Base-by-base conservation (phyloP, 2,797 vertebrate genomes). In the Pseudochromis fuscus region DNA sequence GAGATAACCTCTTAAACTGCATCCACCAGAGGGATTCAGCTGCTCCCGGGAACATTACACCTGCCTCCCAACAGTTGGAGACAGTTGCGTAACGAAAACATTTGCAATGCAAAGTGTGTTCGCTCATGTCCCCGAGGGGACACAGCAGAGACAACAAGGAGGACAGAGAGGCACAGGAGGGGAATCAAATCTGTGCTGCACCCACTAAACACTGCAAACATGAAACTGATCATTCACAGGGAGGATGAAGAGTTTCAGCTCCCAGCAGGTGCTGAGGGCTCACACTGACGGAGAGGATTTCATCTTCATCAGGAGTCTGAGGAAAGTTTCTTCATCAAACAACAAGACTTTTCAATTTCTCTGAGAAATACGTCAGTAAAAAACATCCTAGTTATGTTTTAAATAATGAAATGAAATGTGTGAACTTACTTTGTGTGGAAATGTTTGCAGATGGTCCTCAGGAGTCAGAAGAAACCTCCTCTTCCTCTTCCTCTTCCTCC, bases 81-180 rank as follows among this genome's bases (percentile, higher is more conserved):
- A n/a, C n/a, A n/a, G n/a, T 70, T 82, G 49, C 69, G 66, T 79
- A 84, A 83, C 45, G 4, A 85, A 72, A 85, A 80, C 80, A 90
- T 90, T 89, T 87, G 84, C 88, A 92, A 75, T 84, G 87, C 87
- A 85, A 85, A 87, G 76, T 72, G 37, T 64, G 63, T 67, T 45
- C 37, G 16, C 37, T 80, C 13, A 60, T 72, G 77, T 80, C 66
- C 68, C 77, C 4, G 31, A 50, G 46, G 77, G 12, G 21, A 57
- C 1, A 40, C 0, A 19, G 21, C n/a, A 62, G 51, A 0, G 24
- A 65, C 48, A 64, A 75, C 65, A 60, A 24, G 48, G 1, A 61
- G 75, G 23, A 58, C 12, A 15, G 15, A 10, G 45, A 25, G 37
- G 19, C 13, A 25, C 33, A 72, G 35, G 18, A 3, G 31, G n/a